Evolutionary conservation across 1,140 invertebrate species (phyloP).

Genomic region (Chelonus insularis): DNA sequence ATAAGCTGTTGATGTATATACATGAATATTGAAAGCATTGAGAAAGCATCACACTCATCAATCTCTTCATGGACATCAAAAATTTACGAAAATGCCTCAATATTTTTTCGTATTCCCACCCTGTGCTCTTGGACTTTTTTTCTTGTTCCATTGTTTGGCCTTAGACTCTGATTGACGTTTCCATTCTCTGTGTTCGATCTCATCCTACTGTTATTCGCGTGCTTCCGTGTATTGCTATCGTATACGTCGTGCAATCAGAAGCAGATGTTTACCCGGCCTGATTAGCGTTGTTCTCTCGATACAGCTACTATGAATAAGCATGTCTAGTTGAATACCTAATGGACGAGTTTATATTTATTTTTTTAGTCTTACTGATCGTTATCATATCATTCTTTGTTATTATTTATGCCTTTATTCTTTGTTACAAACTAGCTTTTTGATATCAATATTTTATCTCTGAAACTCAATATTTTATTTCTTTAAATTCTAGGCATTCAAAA

Average conservation of each 20-base stretch:
- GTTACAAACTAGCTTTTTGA: too few species aligned
- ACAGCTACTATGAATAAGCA: slow-evolving; percentile 27
- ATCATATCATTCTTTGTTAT: too few species aligned
- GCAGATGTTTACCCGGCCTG: slow-evolving; percentile 47
- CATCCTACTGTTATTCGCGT: slow-evolving; percentile 33
- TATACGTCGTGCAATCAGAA: slow-evolving; percentile 46
- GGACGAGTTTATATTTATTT: slow-evolving; percentile 12
- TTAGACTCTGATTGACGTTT: background rate
- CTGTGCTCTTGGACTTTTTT: background rate
- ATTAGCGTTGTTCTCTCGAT: slow-evolving; percentile 45
- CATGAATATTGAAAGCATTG: too few species aligned
- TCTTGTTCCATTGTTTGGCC: background rate
- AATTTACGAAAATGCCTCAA: too few species aligned
- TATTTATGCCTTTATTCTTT: too few species aligned
- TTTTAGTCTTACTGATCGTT: background rate
- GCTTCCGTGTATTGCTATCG: slow-evolving; percentile 33
- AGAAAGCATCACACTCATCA: too few species aligned
- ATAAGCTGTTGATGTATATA: too few species aligned
- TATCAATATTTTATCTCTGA: too few species aligned
- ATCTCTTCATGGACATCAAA: too few species aligned
- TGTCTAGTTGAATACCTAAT: slow-evolving; percentile 18
- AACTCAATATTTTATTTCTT: too few species aligned
- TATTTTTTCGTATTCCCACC: too few species aligned
- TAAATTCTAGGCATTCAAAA: too few species aligned
- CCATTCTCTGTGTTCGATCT: slow-evolving; percentile 31